A percentile compares a stretch with the other conserved stretches of the same genome.
Evolutionary conservation across 2,888 invertebrate genomes (phyloP).

Genomic region (Ophioninae sp.): DNA sequence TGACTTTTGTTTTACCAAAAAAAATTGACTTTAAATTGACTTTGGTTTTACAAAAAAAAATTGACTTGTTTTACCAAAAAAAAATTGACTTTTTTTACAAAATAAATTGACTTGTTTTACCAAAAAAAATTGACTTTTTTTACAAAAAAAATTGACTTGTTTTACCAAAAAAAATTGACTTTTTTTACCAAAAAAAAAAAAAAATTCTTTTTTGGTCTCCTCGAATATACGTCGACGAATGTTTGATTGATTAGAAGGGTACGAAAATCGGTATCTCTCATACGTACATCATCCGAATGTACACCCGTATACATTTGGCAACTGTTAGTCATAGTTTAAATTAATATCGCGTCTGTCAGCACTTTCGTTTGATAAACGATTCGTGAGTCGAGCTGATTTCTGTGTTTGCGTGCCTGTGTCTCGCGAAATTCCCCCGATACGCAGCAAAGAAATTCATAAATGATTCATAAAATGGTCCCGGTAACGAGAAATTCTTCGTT

Average conservation of each 20-base stretch:
- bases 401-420: neutral
- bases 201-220: slow-evolving; percentile 1
- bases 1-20: no score
- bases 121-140: no score
- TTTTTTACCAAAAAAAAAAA: no score
- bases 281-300: neutral
- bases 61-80: no score
- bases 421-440: slow-evolving; percentile 4
- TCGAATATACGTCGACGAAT: neutral
- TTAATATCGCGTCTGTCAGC: slow-evolving; percentile 21
- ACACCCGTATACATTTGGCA: neutral
- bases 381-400: neutral
- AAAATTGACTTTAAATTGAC: no score
- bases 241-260: slow-evolving; percentile 10
- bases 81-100: no score
- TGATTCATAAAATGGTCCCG: slow-evolving; percentile 14
- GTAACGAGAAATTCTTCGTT: slow-evolving; percentile 21
- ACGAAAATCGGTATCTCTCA: neutral
- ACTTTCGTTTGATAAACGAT: slow-evolving; percentile 30
- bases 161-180: no score
- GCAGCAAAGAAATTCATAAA: slow-evolving; percentile 6
- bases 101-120: no score
- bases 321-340: slow-evolving; percentile 26
- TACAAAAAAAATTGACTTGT: no score
- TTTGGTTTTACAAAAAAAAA: no score